These are phyloP conservation scores for Leucoma salicis DNA, from an alignment of 2,888 invertebrate species.

Conservation along the genomic window DNA sequence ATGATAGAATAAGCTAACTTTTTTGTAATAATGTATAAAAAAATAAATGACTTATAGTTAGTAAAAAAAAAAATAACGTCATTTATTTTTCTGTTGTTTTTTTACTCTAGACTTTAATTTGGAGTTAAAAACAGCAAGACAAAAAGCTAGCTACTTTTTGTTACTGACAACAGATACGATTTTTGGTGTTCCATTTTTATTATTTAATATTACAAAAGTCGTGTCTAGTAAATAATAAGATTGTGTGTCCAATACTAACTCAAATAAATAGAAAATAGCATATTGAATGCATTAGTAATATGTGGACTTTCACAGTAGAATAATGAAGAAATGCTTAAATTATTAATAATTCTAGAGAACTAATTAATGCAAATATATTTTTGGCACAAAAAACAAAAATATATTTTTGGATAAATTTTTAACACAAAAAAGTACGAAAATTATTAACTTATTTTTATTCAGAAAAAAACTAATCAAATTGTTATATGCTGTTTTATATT, in stretches of 20 bases:
- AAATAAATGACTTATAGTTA: conserved; percentile 24
- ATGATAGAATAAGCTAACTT: conserved; percentile 57
- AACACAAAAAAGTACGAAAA: not conserved
- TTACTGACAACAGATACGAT: conserved; percentile 25
- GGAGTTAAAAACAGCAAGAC: conserved; percentile 24
- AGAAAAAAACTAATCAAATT: not conserved
- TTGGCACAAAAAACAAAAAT: too few relatives aligned
- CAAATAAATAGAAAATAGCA: conserved; percentile 38
- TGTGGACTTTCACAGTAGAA: too few relatives aligned
- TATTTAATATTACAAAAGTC: conserved; percentile 28
- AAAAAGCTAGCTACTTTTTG: conserved; percentile 32
- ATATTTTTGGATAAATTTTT: not conserved
- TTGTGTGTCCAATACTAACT: conserved; percentile 65
- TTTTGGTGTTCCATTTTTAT: conserved; percentile 14
- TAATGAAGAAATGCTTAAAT: too few relatives aligned
- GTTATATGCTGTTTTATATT: conserved; percentile 25
- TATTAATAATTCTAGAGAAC: too few relatives aligned
- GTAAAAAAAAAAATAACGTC: conserved; percentile 10
- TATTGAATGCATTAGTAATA: too few relatives aligned
- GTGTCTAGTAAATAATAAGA: conserved; percentile 43
- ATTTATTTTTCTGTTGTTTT: conserved; percentile 27
- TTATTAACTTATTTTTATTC: not conserved
- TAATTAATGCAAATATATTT: too few relatives aligned
- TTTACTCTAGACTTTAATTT: conserved; percentile 18
- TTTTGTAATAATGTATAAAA: conserved; percentile 39